Conservation (phyloP, 1,140 invertebrate genomes). For the Phenacoccus solenopsis region DNA sequence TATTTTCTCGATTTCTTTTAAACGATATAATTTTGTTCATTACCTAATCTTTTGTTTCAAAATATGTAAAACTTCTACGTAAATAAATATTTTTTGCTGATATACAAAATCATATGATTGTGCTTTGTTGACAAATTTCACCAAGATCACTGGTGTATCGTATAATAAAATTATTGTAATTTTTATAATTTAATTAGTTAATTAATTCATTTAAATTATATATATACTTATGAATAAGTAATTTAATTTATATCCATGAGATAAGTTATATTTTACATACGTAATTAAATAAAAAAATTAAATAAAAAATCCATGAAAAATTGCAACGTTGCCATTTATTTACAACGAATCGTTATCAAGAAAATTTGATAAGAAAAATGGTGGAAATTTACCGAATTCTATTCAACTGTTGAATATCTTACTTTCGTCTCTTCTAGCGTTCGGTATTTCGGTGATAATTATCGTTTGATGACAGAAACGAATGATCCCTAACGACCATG, state of each 20-base stretch:
- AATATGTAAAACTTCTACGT: neutral
- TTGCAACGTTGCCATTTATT: neutral
- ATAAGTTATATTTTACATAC: no score
- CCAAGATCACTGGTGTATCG: neutral
- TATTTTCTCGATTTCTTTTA: neutral
- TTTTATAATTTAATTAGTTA: no score
- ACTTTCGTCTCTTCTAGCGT: no score
- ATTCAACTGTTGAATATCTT: neutral
- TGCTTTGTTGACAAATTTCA: neutral
- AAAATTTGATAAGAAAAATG: neutral
- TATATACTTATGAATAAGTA: no score
- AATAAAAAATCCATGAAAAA: no score
- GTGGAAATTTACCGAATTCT: neutral
- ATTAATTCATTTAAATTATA: no score
- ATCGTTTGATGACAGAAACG: neutral
- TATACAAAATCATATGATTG: constrained; percentile 3
- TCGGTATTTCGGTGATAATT: no score
- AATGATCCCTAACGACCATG: neutral
- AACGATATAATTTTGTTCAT: neutral
- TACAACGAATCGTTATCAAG: no score
- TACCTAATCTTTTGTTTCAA: neutral
- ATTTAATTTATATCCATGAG: no score
- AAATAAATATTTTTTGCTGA: neutral
- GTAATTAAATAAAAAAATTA: no score
- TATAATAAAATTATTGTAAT: no score